A percentile compares a stretch with the other conserved stretches of the same genome.
Conservation (phyloP, 2,888 invertebrate species). For the Hymenopus coronatus region DNA sequence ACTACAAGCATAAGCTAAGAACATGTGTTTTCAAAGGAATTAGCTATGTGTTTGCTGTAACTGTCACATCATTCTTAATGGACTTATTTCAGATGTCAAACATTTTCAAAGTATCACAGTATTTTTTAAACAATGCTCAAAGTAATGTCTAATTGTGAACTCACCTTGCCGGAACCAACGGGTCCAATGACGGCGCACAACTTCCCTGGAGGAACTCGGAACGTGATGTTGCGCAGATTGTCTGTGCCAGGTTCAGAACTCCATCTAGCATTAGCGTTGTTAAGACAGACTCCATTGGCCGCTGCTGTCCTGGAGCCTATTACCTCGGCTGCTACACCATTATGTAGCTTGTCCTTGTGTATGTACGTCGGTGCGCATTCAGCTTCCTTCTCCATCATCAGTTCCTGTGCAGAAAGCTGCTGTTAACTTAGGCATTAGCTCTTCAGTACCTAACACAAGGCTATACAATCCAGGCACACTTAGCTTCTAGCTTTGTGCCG, state of each 20-base stretch:
- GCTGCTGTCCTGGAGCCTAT: not conserved
- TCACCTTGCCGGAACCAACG: slow-evolving; percentile 51
- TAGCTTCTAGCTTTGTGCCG: too few species aligned
- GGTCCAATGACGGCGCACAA: slow-evolving; percentile 77
- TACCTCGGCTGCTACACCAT: not conserved
- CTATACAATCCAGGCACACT: too few species aligned
- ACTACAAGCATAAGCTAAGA: too few species aligned
- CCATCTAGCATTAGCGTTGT: slow-evolving; percentile 36
- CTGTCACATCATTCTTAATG: too few species aligned
- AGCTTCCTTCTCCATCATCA: slow-evolving; percentile 24
- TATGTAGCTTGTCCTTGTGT: not conserved
- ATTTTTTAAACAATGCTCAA: too few species aligned
- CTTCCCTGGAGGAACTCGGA: slow-evolving; percentile 53
- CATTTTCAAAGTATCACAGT: too few species aligned
- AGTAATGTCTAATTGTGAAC: too few species aligned
- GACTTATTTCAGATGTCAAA: too few species aligned
- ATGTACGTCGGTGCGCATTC: not conserved
- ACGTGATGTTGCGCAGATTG: slow-evolving; percentile 52
- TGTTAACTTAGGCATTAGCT: too few species aligned
- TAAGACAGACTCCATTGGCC: slow-evolving; percentile 4
- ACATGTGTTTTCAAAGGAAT: too few species aligned
- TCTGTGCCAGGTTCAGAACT: slow-evolving; percentile 32
- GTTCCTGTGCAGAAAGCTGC: not conserved
- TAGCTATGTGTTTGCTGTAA: too few species aligned
- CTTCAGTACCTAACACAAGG: too few species aligned